Percentiles rank a stretch among this genome's conserved stretches.
Conservation (phyloP, 2,113 vertebrate genomes). For the Labrus mixtus region DNA sequence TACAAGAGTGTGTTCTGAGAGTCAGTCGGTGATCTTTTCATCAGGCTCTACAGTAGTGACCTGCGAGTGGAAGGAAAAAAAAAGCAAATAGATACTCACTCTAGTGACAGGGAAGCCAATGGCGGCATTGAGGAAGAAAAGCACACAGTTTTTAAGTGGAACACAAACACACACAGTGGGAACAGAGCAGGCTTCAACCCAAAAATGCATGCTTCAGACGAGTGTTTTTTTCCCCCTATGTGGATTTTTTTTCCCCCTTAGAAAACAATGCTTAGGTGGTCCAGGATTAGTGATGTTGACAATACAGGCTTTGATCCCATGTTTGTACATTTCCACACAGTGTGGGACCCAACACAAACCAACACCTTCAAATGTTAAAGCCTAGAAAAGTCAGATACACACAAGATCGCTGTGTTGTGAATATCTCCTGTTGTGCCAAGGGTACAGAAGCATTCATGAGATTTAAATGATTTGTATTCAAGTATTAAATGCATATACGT, state of each 20-base stretch:
- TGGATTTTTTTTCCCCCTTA: slow-evolving; percentile 14
- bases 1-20: too few relatives aligned
- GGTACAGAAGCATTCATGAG: slow-evolving; percentile 55
- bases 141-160: slow-evolving; percentile 85
- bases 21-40: background rate
- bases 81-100: slow-evolving; percentile 89
- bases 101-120: slow-evolving; percentile 86
- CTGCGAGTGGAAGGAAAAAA: slow-evolving; percentile 15
- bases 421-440: slow-evolving; percentile 22
- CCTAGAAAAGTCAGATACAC: slow-evolving; percentile 13
- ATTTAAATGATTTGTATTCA: slow-evolving; percentile 71
- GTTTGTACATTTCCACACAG: slow-evolving; percentile 76
- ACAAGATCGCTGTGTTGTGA: slow-evolving; percentile 10
- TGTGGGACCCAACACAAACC: slow-evolving; percentile 87
- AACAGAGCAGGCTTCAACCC: slow-evolving; percentile 60
- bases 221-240: background rate
- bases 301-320: slow-evolving; percentile 30
- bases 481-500: slow-evolving; percentile 66
- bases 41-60: background rate
- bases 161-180: slow-evolving; percentile 65
- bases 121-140: slow-evolving; percentile 93
- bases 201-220: slow-evolving; percentile 68
- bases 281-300: slow-evolving; percentile 41
- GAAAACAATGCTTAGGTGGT: slow-evolving; percentile 18
- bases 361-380: slow-evolving; percentile 43